phyloP scores from a whole-genome alignment of 2,797 vertebrate genomes.

The Dallia pectoralis region DNA sequence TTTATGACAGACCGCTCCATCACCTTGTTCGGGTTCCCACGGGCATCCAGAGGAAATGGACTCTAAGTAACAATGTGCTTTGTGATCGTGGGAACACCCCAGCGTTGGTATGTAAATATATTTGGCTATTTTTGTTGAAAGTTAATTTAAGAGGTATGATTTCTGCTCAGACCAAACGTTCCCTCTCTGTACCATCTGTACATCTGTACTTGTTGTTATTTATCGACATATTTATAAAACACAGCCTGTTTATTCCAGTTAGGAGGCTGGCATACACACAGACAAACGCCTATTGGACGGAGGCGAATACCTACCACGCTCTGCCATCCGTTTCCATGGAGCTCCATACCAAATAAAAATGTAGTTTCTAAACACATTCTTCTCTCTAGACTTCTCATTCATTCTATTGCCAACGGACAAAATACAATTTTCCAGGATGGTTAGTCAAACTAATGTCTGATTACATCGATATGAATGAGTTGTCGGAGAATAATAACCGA shows the following conservation, averaged over 20 bases:
- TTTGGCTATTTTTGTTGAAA: conserved; percentile 71
- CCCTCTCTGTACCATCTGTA: conserved; percentile 48
- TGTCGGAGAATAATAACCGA: conserved; percentile 6
- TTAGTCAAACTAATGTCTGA: conserved; percentile 26
- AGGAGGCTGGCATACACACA: conserved; percentile 9
- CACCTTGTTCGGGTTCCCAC: conserved; percentile 26
- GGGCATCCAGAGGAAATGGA: conserved; percentile 39
- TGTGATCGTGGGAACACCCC: conserved; percentile 46
- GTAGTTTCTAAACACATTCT: conserved; percentile 25
- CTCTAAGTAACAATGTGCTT: conserved; percentile 32
- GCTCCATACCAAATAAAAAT: conserved; percentile 51
- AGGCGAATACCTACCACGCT: conserved; percentile 35
- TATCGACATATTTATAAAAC: conserved; percentile 73
- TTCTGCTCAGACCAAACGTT: conserved; percentile 68
- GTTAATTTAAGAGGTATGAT: conserved; percentile 70
- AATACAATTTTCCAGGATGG: conserved; percentile 14
- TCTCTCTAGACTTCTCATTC: conserved; percentile 36
- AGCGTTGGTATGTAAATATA: conserved; percentile 77
- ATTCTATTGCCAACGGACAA: conserved; percentile 1
- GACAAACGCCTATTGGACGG: conserved; percentile 32
- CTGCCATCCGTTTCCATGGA: conserved; percentile 40
- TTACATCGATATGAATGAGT: conserved; percentile 29
- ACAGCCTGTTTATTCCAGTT: conserved; percentile 32
- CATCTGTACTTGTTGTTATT: conserved; percentile 60
- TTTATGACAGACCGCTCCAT: conserved; percentile 4